Evolutionary conservation across 1,140 invertebrate genomes (phyloP), one percentile per base, ranked within the genome.

Genomic region (Metaphire vulgaris): DNA sequence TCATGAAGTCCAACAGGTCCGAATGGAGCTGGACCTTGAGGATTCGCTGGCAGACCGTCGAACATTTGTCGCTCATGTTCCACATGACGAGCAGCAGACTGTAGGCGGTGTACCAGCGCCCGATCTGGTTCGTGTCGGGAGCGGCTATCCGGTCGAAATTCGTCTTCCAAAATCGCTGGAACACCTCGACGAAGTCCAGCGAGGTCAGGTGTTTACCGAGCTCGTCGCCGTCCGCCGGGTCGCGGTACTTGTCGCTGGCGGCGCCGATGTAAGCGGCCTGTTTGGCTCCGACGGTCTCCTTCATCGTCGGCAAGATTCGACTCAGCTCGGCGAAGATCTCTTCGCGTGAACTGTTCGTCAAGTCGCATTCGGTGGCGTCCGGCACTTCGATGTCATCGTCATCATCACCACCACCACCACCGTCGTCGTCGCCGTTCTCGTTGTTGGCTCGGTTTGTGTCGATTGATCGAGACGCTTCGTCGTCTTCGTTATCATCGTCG

Each of bases 401-500:
- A 15, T 14, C 32, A 0, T 34, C 0, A 16, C 41, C 14, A 72
- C 71, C 56, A 30, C 41, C 21, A 64, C 6, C 14, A 6, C 28
- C 67, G 6, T 69, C 67, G 26, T 65, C 56, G n/a, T n/a, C n/a
- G n/a, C n/a, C n/a, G n/a, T n/a, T n/a, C n/a, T n/a, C n/a, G n/a
- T n/a, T n/a, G n/a, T n/a, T n/a, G n/a, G n/a, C n/a, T n/a, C n/a
- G n/a, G n/a, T n/a, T n/a, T n/a, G n/a, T n/a, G n/a, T n/a, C n/a
- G n/a, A n/a, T n/a, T n/a, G n/a, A n/a, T n/a, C n/a, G n/a, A 14
- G n/a, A 26, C 2, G n/a, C 2, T 69, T 26, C n/a, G n/a, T 56
- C 72, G n/a, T 73, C 41, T 73, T 71, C 69, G 28, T 71, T 21
- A n/a, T 28, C 28, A 33, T 71, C 30, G 14, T 71, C 69, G 29